A percentile compares a stretch with the other conserved stretches of the same genome.
Conservation (phyloP, 2,113 vertebrate species). For the Nestor notabilis region DNA sequence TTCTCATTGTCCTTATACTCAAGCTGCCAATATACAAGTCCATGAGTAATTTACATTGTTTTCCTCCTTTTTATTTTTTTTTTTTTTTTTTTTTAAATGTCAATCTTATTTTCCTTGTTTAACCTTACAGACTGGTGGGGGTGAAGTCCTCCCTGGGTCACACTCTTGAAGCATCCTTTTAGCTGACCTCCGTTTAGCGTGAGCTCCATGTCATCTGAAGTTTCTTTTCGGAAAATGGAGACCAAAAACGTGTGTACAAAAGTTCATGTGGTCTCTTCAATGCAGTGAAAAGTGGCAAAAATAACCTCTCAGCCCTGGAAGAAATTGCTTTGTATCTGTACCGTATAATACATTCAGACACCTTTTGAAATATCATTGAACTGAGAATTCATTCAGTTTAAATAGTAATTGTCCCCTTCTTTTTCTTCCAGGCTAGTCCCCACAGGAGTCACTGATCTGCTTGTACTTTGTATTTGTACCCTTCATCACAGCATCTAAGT, state of each 20-base stretch:
- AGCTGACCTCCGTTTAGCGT: not conserved
- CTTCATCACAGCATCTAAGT: not conserved
- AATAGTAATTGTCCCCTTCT: not conserved
- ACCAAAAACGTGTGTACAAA: not conserved
- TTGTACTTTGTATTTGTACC: not conserved
- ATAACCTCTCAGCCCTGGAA: not conserved
- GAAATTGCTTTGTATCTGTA: constrained; percentile 1
- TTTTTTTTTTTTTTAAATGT: not conserved
- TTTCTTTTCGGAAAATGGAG: not conserved
- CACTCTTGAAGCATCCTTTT: not conserved
- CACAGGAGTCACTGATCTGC: not conserved
- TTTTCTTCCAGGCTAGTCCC: not conserved
- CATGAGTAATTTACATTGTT: not conserved
- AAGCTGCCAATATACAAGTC: not conserved
- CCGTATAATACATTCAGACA: not conserved
- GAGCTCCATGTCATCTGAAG: not conserved
- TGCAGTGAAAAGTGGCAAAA: not conserved
- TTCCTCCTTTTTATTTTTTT: not conserved
- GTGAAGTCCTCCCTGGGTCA: not conserved
- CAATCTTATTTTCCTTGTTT: not conserved
- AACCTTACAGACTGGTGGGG: not conserved
- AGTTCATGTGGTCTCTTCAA: not conserved
- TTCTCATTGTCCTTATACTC: not conserved
- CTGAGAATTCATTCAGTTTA: not conserved
- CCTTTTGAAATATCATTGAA: not conserved